These are phyloP conservation scores for Carettochelys insculpta DNA, from an alignment of 2,113 vertebrate genomes.

Conservation along the genomic window DNA sequence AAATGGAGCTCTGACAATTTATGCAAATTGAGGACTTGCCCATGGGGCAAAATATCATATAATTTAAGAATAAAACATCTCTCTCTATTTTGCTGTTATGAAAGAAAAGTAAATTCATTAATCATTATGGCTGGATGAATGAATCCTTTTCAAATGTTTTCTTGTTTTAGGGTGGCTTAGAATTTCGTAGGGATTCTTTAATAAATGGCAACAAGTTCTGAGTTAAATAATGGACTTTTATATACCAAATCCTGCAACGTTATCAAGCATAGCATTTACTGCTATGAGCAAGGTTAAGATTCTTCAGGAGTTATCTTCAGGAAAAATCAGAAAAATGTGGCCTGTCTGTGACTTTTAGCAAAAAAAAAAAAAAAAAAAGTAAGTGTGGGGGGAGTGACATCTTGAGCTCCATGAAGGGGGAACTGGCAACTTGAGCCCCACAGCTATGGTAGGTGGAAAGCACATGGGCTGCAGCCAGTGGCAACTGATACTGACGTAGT, in stretches of 20 bases:
- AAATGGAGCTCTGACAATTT: neutral
- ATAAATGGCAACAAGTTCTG: constrained; percentile 15
- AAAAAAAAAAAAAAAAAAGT: no score
- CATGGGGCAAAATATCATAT: neutral
- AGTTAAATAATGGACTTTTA: neutral
- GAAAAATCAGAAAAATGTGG: neutral
- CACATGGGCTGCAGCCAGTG: no score
- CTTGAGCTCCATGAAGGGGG: no score
- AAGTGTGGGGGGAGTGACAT: no score
- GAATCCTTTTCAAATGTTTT: constrained; percentile 45
- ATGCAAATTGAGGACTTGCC: neutral
- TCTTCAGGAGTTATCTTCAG: no score
- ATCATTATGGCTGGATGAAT: neutral
- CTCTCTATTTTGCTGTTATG: neutral
- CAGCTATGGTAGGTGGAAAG: no score
- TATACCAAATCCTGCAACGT: neutral
- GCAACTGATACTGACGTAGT: no score
- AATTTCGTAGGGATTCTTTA: neutral
- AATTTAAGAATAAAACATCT: neutral
- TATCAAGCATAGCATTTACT: neutral
- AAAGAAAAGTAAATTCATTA: neutral
- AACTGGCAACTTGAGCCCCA: no score
- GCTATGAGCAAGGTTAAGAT: neutral
- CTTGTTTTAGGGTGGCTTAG: constrained; percentile 15
- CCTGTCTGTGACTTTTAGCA: no score